These are phyloP conservation scores for Hippasteria phrygiana DNA, from an alignment of 53 echinoderm and acorn worm species.

Conservation along the genomic window DNA sequence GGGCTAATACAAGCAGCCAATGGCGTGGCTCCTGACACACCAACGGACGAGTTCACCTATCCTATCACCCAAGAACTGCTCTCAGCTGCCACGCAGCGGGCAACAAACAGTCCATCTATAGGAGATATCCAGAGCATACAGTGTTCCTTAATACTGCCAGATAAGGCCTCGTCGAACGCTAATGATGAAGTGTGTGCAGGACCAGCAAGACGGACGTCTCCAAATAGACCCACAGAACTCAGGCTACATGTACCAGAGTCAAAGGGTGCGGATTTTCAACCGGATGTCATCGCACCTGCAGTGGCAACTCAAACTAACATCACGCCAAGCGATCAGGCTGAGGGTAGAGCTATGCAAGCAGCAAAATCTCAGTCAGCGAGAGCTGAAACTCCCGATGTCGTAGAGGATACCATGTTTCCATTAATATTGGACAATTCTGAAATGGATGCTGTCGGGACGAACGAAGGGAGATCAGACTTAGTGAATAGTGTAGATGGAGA, in stretches of 20 bases:
- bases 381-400: constrained; percentile 6
- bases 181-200: neutral
- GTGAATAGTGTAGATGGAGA: neutral
- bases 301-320: constrained; percentile 41
- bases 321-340: neutral
- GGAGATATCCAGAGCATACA: constrained; percentile 89
- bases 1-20: neutral
- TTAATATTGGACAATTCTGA: constrained; percentile 34
- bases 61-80: constrained; percentile 86
- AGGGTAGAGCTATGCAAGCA: constrained; percentile 12
- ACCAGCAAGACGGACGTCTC: constrained; percentile 7
- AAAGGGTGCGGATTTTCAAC: neutral
- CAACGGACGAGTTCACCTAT: constrained; percentile 71
- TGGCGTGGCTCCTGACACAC: constrained; percentile 63
- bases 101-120: constrained; percentile 68
- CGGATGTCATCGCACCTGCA: constrained; percentile 21
- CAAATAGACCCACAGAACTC: constrained; percentile 63
- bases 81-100: constrained; percentile 75
- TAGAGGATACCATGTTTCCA: constrained; percentile 47
- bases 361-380: neutral
- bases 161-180: neutral
- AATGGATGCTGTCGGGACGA: neutral
- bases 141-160: constrained; percentile 74
- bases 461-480: neutral
- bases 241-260: constrained; percentile 9